Base-by-base conservation (phyloP, 1,140 invertebrate genomes). In the Vollenhovia emeryi region DNA sequence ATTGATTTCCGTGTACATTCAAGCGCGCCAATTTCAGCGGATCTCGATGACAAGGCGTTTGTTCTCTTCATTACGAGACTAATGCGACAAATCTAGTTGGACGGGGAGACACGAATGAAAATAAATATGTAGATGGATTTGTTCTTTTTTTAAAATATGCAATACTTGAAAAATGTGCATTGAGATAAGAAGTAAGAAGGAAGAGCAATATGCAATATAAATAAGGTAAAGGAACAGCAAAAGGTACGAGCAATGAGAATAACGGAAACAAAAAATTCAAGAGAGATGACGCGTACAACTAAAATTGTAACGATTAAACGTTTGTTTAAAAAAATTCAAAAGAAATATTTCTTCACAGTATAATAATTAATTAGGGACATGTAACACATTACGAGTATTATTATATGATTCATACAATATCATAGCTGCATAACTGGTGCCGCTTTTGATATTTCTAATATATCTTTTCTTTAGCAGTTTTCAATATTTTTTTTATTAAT, bases 1-100 rank as follows among this genome's bases (percentile, higher is more conserved):
- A 82, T 82, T 82, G 50, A 82, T 82, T 82, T 82, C 78, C 78
- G 36, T 45, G 36, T 82, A 71, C 66, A 57, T 57, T 57, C 50
- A 43, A 71, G 78, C 66, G 62, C 33, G 50, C 24, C 64, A 57
- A 71, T 82, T 82, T 59, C 50, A 71, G 24, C 50, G 89, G 60
- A 62, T 82, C 43, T 45, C 36, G n/a, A 66, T 36, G n/a, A 71
- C n/a, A 43, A 30, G 13, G 43, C 36, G 66, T 57, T 57, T 71
- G 64, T 57, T 57, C 50, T 80, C 36, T 80, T 80, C 36, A 45
- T 57, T 80, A 71, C 36, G 18, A 55, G 30, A 45, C 18, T 80
- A 55, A 79, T 79, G 59, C 5, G 15, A 75, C 3, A 59, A 45
- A 9, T 52, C 15, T 50, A 48, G 15, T 8, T 36, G 3, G 43